These are phyloP conservation scores for Thunnus albacares DNA, from an alignment of 2,797 vertebrate genomes.

Conservation along the genomic window DNA sequence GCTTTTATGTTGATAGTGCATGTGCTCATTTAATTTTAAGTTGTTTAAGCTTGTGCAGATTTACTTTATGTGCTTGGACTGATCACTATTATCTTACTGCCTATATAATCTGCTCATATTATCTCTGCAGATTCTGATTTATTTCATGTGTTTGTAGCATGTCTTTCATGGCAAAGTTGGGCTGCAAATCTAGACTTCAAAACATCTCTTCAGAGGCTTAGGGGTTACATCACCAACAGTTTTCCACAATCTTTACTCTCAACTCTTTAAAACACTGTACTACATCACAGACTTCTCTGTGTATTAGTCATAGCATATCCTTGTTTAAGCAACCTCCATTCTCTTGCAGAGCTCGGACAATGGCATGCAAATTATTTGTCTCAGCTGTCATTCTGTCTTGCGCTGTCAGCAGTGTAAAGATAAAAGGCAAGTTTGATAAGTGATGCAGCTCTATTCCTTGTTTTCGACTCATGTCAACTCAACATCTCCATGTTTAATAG, in stretches of 20 bases:
- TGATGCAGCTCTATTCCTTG: constrained; percentile 12
- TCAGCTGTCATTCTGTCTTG: constrained; percentile 30
- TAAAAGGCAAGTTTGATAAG: constrained; percentile 40
- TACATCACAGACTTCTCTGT: neutral
- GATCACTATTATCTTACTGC: too few relatives aligned
- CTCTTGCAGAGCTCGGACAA: constrained; percentile 2
- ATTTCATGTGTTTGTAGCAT: neutral
- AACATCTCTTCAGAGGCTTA: neutral
- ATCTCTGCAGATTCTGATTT: neutral
- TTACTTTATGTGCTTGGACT: too few relatives aligned
- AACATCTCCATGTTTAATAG: constrained; percentile 21
- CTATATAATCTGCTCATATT: too few relatives aligned
- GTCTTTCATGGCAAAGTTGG: neutral
- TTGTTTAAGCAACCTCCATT: neutral
- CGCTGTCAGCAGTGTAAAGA: constrained; percentile 29
- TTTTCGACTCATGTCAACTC: constrained; percentile 26
- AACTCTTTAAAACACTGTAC: neutral
- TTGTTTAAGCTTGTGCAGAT: too few relatives aligned
- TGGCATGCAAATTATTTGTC: constrained; percentile 22
- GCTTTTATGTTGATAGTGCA: neutral
- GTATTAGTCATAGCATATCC: neutral
- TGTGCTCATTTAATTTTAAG: too few relatives aligned
- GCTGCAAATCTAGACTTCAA: constrained; percentile 2
- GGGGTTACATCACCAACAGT: neutral
- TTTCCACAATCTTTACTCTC: neutral